Evolutionary conservation across 2,888 invertebrate genomes (phyloP).

Genomic region (Apoda limacodes): DNA sequence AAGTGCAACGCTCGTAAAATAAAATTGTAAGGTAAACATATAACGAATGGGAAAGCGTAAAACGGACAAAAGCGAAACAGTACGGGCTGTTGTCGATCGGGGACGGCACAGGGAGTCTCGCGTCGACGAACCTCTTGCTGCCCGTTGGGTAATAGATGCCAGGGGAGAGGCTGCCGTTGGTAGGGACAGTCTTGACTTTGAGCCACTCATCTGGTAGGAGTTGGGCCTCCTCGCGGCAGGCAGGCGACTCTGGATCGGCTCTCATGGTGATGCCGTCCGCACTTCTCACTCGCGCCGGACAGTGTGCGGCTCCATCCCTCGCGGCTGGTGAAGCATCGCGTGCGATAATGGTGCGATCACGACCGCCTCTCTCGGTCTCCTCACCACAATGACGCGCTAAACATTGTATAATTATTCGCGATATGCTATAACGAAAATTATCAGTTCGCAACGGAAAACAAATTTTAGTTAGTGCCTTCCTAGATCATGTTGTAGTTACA

Average conservation of each 20-base stretch:
- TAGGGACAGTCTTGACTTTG: constrained; percentile 51
- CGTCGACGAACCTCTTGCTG: constrained; percentile 64
- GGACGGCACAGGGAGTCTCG: constrained; percentile 46
- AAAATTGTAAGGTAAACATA: constrained; percentile 23
- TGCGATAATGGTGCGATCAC: constrained; percentile 66
- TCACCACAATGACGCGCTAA: constrained; percentile 52
- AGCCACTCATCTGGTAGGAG: constrained; percentile 64
- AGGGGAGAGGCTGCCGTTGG: constrained; percentile 60
- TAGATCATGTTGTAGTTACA: too few relatives aligned
- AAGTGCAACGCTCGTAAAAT: too few relatives aligned
- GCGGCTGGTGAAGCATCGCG: constrained; percentile 57
- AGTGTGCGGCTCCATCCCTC: constrained; percentile 50
- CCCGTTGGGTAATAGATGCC: constrained; percentile 62
- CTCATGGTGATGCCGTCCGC: constrained; percentile 45
- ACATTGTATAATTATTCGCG: constrained; percentile 63
- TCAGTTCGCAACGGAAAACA: constrained; percentile 58
- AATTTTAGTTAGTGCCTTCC: constrained; percentile 49
- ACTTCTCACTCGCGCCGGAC: constrained; percentile 34
- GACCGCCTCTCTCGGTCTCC: constrained; percentile 50
- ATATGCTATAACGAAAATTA: constrained; percentile 63
- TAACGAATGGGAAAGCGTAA: constrained; percentile 24
- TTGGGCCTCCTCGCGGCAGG: constrained; percentile 57
- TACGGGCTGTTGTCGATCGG: constrained; percentile 45
- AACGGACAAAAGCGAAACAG: constrained; percentile 54
- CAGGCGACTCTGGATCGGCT: constrained; percentile 60